phyloP scores from a whole-genome alignment of 2,888 invertebrate species.

The Phengaris arion region DNA sequence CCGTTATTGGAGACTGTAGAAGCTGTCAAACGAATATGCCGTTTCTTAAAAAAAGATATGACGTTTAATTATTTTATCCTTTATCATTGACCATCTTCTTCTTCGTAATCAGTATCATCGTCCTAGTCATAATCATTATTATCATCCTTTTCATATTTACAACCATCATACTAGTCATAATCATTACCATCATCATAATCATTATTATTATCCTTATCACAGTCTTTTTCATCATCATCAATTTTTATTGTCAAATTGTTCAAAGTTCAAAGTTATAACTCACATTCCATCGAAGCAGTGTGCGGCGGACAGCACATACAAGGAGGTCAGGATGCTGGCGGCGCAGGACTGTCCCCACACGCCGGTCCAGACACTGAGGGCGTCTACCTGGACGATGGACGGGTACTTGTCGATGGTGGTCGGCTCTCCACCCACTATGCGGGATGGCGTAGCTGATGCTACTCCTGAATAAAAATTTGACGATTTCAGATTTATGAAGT shows the following conservation, averaged over 20 bases:
- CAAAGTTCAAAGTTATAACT: conserved; percentile 30
- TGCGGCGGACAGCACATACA: conserved; percentile 48
- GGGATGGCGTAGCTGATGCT: conserved; percentile 36
- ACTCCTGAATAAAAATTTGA: conserved; percentile 35
- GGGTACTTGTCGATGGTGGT: conserved; percentile 49
- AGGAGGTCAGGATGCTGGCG: conserved; percentile 47
- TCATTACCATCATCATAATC: background rate
- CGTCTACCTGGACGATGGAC: conserved; percentile 50
- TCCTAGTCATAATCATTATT: background rate
- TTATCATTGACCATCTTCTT: background rate
- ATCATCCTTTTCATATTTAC: background rate
- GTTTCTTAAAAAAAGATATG: too few species aligned
- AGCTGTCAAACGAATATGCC: too few species aligned
- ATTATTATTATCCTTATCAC: background rate
- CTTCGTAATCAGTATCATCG: background rate
- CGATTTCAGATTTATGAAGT: background rate
- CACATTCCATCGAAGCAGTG: conserved; percentile 48
- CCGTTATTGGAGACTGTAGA: too few species aligned
- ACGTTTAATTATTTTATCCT: too few species aligned
- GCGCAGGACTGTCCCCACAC: conserved; percentile 50
- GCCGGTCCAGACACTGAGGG: conserved; percentile 34
- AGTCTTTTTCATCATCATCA: background rate
- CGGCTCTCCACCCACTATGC: conserved; percentile 49
- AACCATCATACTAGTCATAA: background rate
- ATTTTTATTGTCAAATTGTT: too few species aligned